Conservation (phyloP, 2,113 vertebrate genomes). For the Sturnus vulgaris region DNA sequence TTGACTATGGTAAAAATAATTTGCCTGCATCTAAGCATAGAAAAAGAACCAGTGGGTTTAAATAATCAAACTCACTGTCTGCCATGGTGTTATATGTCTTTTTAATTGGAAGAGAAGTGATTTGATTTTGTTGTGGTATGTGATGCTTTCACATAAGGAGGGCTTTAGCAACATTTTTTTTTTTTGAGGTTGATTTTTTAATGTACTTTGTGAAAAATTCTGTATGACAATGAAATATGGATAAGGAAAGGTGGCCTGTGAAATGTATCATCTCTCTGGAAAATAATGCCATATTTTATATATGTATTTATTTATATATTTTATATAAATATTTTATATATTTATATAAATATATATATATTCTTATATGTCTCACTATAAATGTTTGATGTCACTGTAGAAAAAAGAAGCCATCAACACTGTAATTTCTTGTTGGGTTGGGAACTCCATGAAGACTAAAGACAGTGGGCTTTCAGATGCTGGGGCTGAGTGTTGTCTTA, state of each 20-base stretch:
- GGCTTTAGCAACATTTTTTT: not conserved
- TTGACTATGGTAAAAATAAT: not conserved
- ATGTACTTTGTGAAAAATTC: not conserved
- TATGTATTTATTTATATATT: slow-evolving; percentile 67
- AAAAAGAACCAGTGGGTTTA: not conserved
- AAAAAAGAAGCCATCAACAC: not conserved
- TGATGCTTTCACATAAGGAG: not conserved
- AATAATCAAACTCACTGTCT: not conserved
- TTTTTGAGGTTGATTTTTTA: not conserved
- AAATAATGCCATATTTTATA: slow-evolving; percentile 40
- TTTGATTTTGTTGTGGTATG: not conserved
- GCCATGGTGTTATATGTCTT: not conserved
- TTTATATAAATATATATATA: slow-evolving; percentile 67
- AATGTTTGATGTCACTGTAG: slow-evolving; percentile 11
- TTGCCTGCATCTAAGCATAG: not conserved
- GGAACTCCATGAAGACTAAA: not conserved
- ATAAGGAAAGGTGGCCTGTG: not conserved
- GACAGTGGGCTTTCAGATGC: not conserved
- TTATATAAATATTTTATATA: slow-evolving; percentile 65
- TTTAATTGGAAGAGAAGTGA: not conserved
- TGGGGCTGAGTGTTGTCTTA: not conserved
- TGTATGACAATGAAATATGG: not conserved
- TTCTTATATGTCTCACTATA: slow-evolving; percentile 41
- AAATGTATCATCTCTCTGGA: slow-evolving; percentile 26
- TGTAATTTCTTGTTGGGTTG: not conserved